Conservation (phyloP, 2,888 invertebrate genomes). For the Gari tellinella region DNA sequence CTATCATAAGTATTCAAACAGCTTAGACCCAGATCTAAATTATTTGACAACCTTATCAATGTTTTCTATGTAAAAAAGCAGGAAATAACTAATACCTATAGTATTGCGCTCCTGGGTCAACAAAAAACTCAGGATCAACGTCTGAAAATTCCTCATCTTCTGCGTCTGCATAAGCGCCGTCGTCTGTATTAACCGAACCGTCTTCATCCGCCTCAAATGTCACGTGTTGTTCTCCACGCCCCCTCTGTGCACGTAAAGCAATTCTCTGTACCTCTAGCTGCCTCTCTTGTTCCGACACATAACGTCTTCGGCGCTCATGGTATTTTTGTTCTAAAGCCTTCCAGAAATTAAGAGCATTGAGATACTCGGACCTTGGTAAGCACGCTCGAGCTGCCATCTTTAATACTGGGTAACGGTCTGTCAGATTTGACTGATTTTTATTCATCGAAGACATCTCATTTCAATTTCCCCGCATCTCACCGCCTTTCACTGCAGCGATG, state of each 20-base stretch:
- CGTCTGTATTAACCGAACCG: neutral
- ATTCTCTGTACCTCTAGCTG: constrained; percentile 12
- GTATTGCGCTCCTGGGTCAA: constrained; percentile 33
- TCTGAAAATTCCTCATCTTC: constrained; percentile 48
- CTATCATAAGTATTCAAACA: no score
- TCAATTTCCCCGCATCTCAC: no score
- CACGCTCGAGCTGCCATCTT: constrained; percentile 14
- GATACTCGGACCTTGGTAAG: neutral
- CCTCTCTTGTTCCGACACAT: constrained; percentile 27
- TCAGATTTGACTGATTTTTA: neutral
- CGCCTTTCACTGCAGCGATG: no score
- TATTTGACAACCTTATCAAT: no score
- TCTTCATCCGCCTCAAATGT: neutral
- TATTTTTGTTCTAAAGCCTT: constrained; percentile 24
- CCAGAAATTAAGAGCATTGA: constrained; percentile 31
- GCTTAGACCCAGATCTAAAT: no score
- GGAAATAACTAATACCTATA: no score
- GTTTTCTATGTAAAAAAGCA: no score
- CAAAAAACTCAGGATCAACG: constrained; percentile 32
- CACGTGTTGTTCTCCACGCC: neutral
- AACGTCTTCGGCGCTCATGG: constrained; percentile 19
- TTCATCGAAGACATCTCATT: no score
- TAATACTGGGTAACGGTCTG: constrained; percentile 9
- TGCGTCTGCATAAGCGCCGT: neutral
- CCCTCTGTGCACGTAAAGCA: constrained; percentile 1